phyloP scores from a whole-genome alignment of 2,113 vertebrate genomes.

The Sylvietta virens region DNA sequence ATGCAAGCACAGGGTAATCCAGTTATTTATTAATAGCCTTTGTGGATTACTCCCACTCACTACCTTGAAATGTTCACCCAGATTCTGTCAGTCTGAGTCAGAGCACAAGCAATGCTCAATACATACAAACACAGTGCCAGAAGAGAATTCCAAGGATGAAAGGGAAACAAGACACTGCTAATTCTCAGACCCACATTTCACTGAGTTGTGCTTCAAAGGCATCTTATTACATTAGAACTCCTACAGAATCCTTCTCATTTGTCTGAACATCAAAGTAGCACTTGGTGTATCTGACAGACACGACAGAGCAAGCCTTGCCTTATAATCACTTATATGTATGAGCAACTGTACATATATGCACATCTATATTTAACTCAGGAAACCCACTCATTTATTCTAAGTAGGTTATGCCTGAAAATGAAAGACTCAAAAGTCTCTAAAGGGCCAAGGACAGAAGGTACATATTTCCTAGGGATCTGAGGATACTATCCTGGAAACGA shows the following conservation, averaged over 20 bases:
- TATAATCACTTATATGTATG: neutral
- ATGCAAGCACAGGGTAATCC: constrained; percentile 3
- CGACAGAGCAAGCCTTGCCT: neutral
- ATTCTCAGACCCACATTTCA: neutral
- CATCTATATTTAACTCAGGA: neutral
- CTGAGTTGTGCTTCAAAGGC: neutral
- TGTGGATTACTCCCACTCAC: constrained; percentile 61
- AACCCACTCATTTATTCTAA: neutral
- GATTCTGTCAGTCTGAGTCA: constrained; percentile 25
- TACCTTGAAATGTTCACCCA: constrained; percentile 28
- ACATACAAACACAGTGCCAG: neutral
- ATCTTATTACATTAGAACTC: neutral
- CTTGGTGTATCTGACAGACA: neutral
- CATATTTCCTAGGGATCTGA: neutral
- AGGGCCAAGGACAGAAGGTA: neutral
- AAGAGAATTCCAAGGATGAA: neutral
- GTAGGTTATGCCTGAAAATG: neutral
- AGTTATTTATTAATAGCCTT: constrained; percentile 32
- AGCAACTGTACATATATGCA: neutral
- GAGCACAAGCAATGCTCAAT: constrained; percentile 24
- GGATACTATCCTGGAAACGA: neutral
- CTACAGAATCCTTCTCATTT: neutral
- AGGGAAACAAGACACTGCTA: neutral
- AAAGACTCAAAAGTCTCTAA: neutral
- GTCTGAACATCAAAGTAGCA: neutral